Evolutionary conservation across 2,113 vertebrate genomes (phyloP), one percentile per base, ranked within the genome.

Genomic region (Theropithecus gelada): DNA sequence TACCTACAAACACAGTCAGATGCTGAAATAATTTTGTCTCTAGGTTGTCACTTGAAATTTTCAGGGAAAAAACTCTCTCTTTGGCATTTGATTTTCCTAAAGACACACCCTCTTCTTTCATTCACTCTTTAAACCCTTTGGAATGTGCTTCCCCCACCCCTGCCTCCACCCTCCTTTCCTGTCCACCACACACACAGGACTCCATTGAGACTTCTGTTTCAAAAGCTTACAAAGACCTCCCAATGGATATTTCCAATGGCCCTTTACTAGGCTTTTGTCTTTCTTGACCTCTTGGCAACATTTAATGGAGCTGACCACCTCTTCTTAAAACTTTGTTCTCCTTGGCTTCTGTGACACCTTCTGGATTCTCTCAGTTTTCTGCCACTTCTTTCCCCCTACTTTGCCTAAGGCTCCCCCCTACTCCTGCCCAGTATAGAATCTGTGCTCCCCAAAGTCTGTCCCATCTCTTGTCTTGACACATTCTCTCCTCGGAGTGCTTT

Each of bases 91-190:
- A 68, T n/a, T 96, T 96, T 95, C 87, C 17, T n/a, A 43, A 89
- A 87, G 87, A 80, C 89, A 96, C 20, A 38, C 20, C 22, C 70
- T 94, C 87, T 89, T 95, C 70, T 89, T 61, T 92, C 70, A 70
- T 32, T 87, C 82, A 61, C 18, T 87, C 90, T 85, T 84, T 94
- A 96, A 96, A 94, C 38, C 20, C 73, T 91, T n/a, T 88, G 92
- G 80, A 88, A 90, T 96, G 95, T 85, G 80, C 57, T 92, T 86
- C 75, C 81, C 83, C 52, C 30, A 38, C 61, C 4, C 7, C 30
- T 43, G 2, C 11, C 27, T 35, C 35, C 5, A 35, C 8, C 32
- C 38, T 38, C 17, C 25, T 68, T 73, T 64, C 79, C 9, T n/a
- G 83, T n/a, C 18, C 22, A 79, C 14, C 43, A 89, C 64, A 86